Percentiles rank a stretch among this genome's conserved stretches.
These are phyloP conservation scores for Smithornis capensis DNA, from an alignment of 2,113 vertebrate genomes.

Conservation along the genomic window DNA sequence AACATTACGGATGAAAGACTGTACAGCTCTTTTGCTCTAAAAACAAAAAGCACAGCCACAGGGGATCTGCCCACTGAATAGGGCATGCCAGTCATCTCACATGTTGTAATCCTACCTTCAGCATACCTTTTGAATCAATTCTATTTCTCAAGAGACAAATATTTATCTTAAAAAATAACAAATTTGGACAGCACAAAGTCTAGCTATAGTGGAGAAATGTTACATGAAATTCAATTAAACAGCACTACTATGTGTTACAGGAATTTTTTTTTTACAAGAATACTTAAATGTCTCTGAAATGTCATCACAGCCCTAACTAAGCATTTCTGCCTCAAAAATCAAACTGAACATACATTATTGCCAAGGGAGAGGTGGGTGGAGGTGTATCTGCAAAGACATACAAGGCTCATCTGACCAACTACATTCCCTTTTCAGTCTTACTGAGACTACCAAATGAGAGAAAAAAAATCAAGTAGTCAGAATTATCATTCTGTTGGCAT, in stretches of 20 bases:
- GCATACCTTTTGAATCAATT: neutral
- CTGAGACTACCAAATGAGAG: neutral
- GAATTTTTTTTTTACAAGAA: neutral
- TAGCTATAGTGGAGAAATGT: neutral
- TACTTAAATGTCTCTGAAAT: neutral
- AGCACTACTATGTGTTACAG: neutral
- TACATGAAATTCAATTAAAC: conserved; percentile 30
- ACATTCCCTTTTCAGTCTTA: conserved; percentile 14
- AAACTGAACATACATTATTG: neutral
- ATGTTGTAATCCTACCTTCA: neutral
- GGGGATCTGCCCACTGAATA: neutral
- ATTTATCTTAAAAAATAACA: neutral
- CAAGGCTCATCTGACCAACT: neutral
- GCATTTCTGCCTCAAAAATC: neutral
- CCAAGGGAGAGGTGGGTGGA: neutral
- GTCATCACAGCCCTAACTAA: neutral
- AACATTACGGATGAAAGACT: conserved; percentile 1
- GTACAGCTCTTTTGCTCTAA: neutral
- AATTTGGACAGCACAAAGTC: neutral
- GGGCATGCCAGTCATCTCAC: neutral
- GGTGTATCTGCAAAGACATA: neutral
- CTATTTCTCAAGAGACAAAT: neutral
- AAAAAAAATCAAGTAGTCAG: neutral
- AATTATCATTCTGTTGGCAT: neutral
- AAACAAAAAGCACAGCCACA: neutral